Base-by-base conservation (phyloP, 2,113 vertebrate species). In the Corvus moneduloides region DNA sequence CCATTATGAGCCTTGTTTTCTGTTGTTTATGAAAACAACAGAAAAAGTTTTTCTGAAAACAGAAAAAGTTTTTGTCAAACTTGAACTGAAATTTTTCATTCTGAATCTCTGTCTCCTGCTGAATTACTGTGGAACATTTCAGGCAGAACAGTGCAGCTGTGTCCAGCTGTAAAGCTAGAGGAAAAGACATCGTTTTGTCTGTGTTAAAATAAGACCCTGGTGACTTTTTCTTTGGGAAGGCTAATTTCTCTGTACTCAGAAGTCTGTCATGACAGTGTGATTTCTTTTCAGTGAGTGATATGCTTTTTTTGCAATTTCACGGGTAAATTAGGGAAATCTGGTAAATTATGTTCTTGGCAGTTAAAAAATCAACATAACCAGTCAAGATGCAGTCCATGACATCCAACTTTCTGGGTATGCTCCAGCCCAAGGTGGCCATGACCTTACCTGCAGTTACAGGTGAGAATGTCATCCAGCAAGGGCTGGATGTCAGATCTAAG, bases 1-100 rank as follows among this genome's bases (percentile, higher is more conserved):
- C 82, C 62, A 89, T 83, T 63, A 87, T 35, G 73, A 90, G 62
- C 52, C 44, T 84, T 94, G 76, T 84, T 95, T 92, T 86, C 86
- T 89, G 43, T 88, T 88, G 63, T 64, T 89, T 78, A 39, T 71
- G 61, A 43, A 39, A 39, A 39, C 39, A 39, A 39, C 39, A 39
- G 39, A 39, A 39, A 39, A 39, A 39, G 39, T 39, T 39, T 39
- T 39, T 39, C 39, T 39, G 39, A 39, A 39, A 39, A 39, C 39
- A 39, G 39, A 39, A 39, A 39, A 39, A 39, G 39, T 39, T 72
- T 89, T 92, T 89, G 76, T 90, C 87, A 93, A 77, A 91, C 32
- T 55, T 71, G n/a, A 74, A 51, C 48, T 3, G 18, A 87, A 71
- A 26, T 41, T 86, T 90, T 92, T 85, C 35, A 49, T 80, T 85